These are phyloP conservation scores for Sylvia borin DNA, from an alignment of 2,797 vertebrate species.

Conservation along the genomic window DNA sequence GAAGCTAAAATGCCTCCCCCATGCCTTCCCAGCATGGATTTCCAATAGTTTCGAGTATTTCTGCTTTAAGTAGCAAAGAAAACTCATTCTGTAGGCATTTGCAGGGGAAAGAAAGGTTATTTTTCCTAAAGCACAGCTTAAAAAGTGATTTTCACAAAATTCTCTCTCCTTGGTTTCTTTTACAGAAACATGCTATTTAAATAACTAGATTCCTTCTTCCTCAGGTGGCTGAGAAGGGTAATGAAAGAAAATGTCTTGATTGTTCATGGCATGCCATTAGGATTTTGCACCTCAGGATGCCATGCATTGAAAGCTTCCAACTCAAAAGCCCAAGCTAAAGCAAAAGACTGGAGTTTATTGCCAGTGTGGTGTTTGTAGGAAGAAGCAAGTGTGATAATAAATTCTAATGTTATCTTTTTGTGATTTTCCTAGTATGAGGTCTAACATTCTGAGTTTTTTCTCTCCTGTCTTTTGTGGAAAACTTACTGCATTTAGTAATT, in stretches of 20 bases:
- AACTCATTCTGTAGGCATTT: neutral
- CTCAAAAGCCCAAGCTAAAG: constrained; percentile 1
- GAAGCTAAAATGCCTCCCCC: neutral
- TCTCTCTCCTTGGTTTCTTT: neutral
- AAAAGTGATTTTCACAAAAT: constrained; percentile 2
- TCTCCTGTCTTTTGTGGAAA: neutral
- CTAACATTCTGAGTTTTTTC: neutral
- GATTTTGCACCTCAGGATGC: neutral
- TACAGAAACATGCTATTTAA: neutral
- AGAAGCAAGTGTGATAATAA: neutral
- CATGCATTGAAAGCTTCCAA: neutral
- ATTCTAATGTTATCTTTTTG: neutral
- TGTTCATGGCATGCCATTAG: neutral
- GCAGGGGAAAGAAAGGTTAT: neutral
- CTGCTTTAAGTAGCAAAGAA: neutral
- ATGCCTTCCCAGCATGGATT: neutral
- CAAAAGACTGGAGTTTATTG: neutral
- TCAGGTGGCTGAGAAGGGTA: neutral
- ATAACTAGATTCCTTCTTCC: neutral
- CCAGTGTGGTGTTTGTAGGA: neutral
- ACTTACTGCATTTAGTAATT: neutral
- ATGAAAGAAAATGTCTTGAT: neutral
- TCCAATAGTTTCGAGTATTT: constrained; percentile 14
- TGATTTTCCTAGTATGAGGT: neutral
- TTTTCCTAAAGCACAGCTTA: neutral